Evolutionary conservation across 1,140 invertebrate genomes (phyloP), one percentile per base, ranked within the genome.

Genomic region (Drosophila santomea): DNA sequence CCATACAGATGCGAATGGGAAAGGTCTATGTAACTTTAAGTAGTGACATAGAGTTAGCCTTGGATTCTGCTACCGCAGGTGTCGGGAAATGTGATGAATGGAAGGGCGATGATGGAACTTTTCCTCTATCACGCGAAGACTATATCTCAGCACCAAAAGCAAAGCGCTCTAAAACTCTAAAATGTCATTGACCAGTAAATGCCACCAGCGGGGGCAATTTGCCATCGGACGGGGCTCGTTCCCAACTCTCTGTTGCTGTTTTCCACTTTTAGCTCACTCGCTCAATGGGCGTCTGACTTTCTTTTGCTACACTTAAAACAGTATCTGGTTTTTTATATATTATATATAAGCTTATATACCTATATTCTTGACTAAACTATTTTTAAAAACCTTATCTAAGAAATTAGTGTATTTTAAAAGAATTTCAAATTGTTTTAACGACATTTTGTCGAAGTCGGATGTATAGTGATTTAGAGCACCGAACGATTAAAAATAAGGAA

Each of bases 121-220:
- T 86, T 86, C 66, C 71, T 76, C 74, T 82, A 75, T 68, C 68
- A 74, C 73, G 74, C 82, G 69, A 71, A 75, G 43, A 78, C 60
- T 59, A 44, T 61, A 72, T 23, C 28, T 35, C 44, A 58, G 36
- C 38, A 47, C 35, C 41, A 23, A 55, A 60, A 55, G 56, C 23
- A 54, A 56, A 15, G 56, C 47, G 39, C 55, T 73, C 36, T 58
- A 38, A 57, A 71, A 41, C 83, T 88, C 73, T 72, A 76, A 86
- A 86, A 86, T 86, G 83, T 86, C 83, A 86, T 88, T 86, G 83
- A 86, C 83, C 83, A 86, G 83, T 74, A 86, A 86, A 86, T 86
- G 83, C 83, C 84, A 83, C 64, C 51, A 68, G 74, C 58, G 58
- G 74, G 78, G 64, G 77, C 81, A 62, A 55, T 59, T 76, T 56